Evolutionary conservation across 2,888 invertebrate species (phyloP), one percentile per base, ranked within the genome.

Genomic region (Hydrotaea diabolus): DNA sequence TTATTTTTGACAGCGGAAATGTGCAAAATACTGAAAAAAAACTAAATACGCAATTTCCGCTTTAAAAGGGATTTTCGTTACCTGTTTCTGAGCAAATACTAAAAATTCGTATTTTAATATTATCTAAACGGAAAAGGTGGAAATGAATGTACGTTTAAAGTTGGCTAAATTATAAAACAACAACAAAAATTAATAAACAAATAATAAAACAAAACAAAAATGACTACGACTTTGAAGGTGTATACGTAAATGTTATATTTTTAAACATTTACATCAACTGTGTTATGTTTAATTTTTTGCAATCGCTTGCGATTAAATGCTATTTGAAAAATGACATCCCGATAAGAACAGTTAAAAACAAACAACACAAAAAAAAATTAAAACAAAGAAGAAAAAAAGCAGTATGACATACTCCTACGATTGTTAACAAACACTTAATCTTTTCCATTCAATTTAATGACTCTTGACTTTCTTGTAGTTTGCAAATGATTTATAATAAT

Each of bases 1-100:
- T 31, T 2, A 31, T 31, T 80, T 84, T 84, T 72, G 74, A 79
- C 81, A 85, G 79, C 85, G 85, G 85, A 85, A 85, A 85, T 79
- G 81, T 73, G 73, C 66, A 81, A 76, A 84, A 73, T 57, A 39
- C 39, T 78, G 55, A 78, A 66, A 9, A 62, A 72, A 64, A 73
- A 53, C 15, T 57, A 59, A 57, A 26, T 76, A 75, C n/a, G 81
- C 77, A 72, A 78, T 84, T 81, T 84, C 81, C 81, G 81, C 9
- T 39, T 39, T 8, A 39, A 39, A 39, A 39, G 9, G 9, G 39
- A 9, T 3, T 8, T 39, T 39, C 9, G 39, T 39, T 39, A 13
- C 11, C 39, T 13, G 36, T 72, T 66, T 62, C 62, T 15, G 53
- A 15, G 2, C 53, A 53, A 53, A n/a, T 11, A 39, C 39, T 8